Base-by-base conservation (phyloP, 2,888 invertebrate species). In the Helicoverpa assulta region DNA sequence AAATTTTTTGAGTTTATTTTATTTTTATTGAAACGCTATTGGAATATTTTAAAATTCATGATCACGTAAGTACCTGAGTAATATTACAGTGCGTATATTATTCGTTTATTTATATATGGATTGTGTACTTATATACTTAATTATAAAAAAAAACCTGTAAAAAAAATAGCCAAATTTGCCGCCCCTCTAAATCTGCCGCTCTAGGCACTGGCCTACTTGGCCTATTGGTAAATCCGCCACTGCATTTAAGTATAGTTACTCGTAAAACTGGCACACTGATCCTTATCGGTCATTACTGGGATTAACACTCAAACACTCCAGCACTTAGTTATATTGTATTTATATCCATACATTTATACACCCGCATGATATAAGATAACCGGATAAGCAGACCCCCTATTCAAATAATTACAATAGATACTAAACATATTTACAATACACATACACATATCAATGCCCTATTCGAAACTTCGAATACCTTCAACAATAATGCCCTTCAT, bases 231-330 rank as follows among this genome's bases (percentile, higher is more conserved):
- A n/a, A n/a, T n/a, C n/a, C n/a, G n/a, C n/a, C n/a, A n/a, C n/a
- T n/a, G n/a, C n/a, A n/a, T n/a, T n/a, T 47, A 57, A 54, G 62
- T 53, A 33, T 50, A 54, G 64, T 54, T 62, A 68, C 58, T 63
- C 43, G 51, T 47, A 56, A 40, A 78, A 74, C 78, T 78, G 50
- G 78, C 65, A 70, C 78, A 63, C 14, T 67, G 78, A 78, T 84
- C 73, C 82, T 82, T 83, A 82, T 83, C 83, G 74, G 80, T 76
- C 77, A 82, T 82, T 77, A 59, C 69, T 73, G 76, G 67, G 73
- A 83, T 76, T 69, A 78, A 51, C 66, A 62, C 68, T 61, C 51
- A 59, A 67, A 58, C 63, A 60, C 53, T 26, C 68, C 54, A 55
- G 56, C 75, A 68, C 70, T 76, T 55, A 63, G 33, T 33, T 40